These are phyloP conservation scores for Trachurus trachurus DNA, from an alignment of 2,797 vertebrate species.

Conservation along the genomic window DNA sequence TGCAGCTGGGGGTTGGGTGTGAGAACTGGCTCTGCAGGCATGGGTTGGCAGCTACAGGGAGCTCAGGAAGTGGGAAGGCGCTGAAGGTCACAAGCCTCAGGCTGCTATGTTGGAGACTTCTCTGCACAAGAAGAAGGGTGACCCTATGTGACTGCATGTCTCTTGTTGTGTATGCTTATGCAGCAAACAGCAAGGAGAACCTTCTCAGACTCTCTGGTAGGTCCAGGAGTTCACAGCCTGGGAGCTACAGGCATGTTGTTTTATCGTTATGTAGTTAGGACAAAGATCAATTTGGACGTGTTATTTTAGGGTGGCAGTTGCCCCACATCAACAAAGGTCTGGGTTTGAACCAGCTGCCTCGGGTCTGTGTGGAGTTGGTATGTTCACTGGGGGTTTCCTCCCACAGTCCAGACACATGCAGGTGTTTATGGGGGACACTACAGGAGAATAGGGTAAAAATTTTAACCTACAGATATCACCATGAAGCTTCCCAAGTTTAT, in stretches of 20 bases:
- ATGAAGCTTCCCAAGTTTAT: too few species aligned
- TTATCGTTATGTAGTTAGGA: too few species aligned
- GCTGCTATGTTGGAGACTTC: constrained; percentile 10
- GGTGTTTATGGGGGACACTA: too few species aligned
- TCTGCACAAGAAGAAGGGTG: background rate
- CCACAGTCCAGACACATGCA: too few species aligned
- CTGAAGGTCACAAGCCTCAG: constrained; percentile 8
- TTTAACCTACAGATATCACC: too few species aligned
- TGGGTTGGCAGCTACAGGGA: background rate
- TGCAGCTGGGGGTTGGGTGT: background rate
- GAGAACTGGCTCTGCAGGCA: background rate
- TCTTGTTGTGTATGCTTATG: background rate
- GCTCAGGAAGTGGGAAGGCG: background rate
- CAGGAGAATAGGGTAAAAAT: too few species aligned
- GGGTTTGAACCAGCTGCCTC: too few species aligned
- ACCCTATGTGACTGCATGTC: background rate
- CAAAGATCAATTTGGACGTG: constrained; percentile 2
- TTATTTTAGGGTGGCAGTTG: background rate
- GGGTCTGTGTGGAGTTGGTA: too few species aligned
- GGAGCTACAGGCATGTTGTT: too few species aligned
- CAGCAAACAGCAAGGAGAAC: constrained; percentile 27
- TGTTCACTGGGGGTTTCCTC: too few species aligned
- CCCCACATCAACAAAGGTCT: too few species aligned
- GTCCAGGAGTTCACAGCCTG: too few species aligned
- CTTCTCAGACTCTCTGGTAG: background rate